Conservation (phyloP, 2,113 vertebrate genomes). For the Tylochromis polylepis region DNA sequence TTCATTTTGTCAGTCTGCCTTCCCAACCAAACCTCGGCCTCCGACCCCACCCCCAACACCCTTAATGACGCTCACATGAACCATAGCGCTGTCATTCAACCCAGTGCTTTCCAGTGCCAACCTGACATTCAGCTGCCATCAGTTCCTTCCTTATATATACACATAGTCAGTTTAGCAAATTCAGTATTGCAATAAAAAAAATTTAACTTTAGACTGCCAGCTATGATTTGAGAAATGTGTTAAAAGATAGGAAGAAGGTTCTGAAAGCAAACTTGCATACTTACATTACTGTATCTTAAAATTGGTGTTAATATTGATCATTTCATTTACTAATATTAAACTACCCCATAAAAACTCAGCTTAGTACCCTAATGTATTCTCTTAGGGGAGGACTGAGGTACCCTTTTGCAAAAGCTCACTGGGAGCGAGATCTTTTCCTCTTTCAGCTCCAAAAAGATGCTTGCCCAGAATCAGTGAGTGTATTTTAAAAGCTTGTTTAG, state of each 20-base stretch:
- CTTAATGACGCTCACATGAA: conserved; percentile 20
- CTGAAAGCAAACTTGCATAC: background rate
- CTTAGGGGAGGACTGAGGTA: background rate
- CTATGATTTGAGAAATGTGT: background rate
- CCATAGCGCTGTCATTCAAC: conserved; percentile 41
- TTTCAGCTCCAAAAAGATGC: background rate
- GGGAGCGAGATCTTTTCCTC: background rate
- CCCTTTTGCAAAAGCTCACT: background rate
- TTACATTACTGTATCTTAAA: background rate
- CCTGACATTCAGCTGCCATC: conserved; percentile 2
- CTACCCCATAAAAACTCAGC: background rate
- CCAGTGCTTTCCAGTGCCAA: conserved; percentile 1
- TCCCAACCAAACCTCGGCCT: background rate
- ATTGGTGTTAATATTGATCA: background rate
- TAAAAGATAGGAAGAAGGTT: background rate
- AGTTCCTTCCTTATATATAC: background rate
- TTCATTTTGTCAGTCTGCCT: conserved; percentile 9
- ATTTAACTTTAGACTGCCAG: background rate
- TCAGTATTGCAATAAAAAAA: background rate
- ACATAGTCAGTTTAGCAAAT: background rate
- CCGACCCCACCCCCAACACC: background rate
- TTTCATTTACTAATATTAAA: background rate
- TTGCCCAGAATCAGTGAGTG: background rate
- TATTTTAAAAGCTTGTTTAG: background rate
- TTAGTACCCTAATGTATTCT: background rate